phyloP scores from a whole-genome alignment of 2,797 vertebrate species.

The Hemitrygon akajei region DNA sequence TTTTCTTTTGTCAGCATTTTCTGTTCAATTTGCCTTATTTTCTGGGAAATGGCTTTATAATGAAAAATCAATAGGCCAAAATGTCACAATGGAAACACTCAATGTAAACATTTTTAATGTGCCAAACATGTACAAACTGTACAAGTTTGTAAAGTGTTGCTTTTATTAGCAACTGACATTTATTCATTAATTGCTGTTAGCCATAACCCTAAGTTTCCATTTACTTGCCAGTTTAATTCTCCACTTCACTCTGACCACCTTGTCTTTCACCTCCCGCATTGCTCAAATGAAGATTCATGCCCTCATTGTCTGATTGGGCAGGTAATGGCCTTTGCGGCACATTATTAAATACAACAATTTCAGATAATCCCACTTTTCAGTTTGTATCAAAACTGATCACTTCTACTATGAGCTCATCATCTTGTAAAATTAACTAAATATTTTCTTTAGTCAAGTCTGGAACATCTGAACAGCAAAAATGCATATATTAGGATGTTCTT shows the following conservation, averaged over 20 bases:
- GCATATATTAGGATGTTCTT: too few species aligned
- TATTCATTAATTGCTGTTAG: neutral
- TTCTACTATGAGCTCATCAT: neutral
- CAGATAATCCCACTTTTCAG: neutral
- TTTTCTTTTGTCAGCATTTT: neutral
- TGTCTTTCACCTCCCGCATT: too few species aligned
- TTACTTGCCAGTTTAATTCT: neutral
- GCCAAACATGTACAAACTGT: neutral
- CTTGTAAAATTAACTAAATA: neutral
- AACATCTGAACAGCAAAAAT: too few species aligned
- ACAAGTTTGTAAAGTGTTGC: neutral
- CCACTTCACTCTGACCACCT: neutral
- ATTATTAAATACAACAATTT: neutral
- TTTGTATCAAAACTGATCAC: too few species aligned
- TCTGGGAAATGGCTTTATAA: neutral
- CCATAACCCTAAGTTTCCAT: too few species aligned
- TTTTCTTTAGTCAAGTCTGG: too few species aligned
- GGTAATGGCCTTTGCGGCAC: neutral
- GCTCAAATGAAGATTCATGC: neutral
- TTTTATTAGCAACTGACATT: neutral
- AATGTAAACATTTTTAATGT: neutral
- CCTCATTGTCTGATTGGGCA: neutral
- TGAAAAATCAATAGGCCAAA: neutral
- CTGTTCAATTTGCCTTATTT: neutral
- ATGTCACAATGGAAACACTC: neutral